phyloP scores from a whole-genome alignment of 2,888 invertebrate species.

The Phania funesta region DNA sequence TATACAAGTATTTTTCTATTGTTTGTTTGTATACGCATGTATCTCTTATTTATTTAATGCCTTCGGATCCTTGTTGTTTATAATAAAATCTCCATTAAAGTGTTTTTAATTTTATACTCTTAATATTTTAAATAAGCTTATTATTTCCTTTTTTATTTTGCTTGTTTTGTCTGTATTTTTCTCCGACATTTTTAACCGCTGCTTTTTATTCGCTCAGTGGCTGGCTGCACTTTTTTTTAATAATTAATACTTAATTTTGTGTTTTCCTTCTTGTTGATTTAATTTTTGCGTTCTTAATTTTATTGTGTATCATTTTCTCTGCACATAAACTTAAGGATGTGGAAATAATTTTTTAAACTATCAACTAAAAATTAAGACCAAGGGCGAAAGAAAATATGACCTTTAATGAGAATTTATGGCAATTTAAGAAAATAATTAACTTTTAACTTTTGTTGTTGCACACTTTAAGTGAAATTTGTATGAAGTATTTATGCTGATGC shows the following conservation, averaged over 20 bases:
- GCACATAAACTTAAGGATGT: slow-evolving; percentile 51
- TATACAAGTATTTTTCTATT: neutral
- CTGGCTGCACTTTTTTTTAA: slow-evolving; percentile 51
- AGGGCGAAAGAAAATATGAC: neutral
- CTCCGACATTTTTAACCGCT: slow-evolving; percentile 1
- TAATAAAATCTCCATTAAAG: slow-evolving; percentile 51
- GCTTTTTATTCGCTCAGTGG: slow-evolving; percentile 30
- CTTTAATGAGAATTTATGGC: neutral
- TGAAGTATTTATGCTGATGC: too few species aligned
- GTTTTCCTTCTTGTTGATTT: slow-evolving; percentile 52
- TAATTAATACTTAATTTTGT: slow-evolving; percentile 61
- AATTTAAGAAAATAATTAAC: neutral
- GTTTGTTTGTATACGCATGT: neutral
- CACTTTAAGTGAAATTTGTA: too few species aligned
- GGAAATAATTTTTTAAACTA: slow-evolving; percentile 41
- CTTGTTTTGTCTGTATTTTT: too few species aligned
- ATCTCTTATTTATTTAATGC: slow-evolving; percentile 59
- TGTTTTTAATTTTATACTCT: slow-evolving; percentile 62
- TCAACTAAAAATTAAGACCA: neutral
- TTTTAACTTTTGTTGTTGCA: neutral
- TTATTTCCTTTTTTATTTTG: slow-evolving; percentile 34
- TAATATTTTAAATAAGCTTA: slow-evolving; percentile 60
- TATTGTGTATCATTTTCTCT: slow-evolving; percentile 27
- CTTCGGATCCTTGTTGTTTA: slow-evolving; percentile 52
- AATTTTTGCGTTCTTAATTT: slow-evolving; percentile 33